Evolutionary conservation across 2,113 vertebrate genomes (phyloP).

Genomic region (Dunckerocampus dactyliophorus): DNA sequence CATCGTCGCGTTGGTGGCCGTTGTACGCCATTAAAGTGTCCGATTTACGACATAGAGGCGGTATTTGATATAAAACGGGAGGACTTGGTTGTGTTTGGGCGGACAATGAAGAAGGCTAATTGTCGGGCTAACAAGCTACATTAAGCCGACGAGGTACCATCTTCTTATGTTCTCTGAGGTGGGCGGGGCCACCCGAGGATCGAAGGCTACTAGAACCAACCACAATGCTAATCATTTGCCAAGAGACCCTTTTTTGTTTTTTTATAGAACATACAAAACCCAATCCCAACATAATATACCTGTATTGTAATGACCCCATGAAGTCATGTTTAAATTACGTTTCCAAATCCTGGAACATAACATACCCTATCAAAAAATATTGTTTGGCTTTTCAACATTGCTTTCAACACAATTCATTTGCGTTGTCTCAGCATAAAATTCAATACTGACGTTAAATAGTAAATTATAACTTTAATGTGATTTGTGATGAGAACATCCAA

Average conservation of each 20-base stretch:
- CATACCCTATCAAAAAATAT: no score
- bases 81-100: background rate
- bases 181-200: constrained; percentile 27
- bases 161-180: constrained; percentile 24
- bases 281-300: background rate
- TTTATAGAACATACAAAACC: background rate
- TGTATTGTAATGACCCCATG: background rate
- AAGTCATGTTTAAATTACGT: no score
- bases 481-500: no score
- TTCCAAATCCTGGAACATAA: no score
- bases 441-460: no score
- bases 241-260: constrained; percentile 8
- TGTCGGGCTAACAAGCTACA: constrained; percentile 31
- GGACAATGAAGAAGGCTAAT: constrained; percentile 18
- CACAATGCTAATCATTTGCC: background rate
- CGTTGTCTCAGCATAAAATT: no score
- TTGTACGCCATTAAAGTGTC: constrained; percentile 67
- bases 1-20: constrained; percentile 58
- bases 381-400: no score
- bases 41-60: constrained; percentile 36
- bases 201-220: constrained; percentile 36
- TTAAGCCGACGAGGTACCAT: background rate
- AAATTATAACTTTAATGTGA: no score
- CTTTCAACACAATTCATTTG: no score
- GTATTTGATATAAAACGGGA: background rate